Base-by-base conservation (phyloP, 2,797 vertebrate genomes). In the Crax fasciolata region DNA sequence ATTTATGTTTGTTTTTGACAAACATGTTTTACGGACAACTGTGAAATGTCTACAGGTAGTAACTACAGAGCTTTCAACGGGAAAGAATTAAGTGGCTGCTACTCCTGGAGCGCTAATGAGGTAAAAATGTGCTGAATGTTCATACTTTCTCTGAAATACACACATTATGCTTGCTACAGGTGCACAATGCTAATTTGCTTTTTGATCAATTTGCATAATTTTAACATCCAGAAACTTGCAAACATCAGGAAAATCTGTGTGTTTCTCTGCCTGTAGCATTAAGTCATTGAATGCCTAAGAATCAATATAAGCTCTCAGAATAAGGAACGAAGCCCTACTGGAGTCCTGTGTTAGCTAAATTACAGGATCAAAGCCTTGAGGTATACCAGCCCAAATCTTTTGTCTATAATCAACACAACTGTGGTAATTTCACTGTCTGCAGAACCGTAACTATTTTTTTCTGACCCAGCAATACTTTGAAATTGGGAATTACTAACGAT, bases 161-260 rank as follows among this genome's bases (percentile, higher is more conserved):
- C 78, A 66, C 88, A 91, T 90, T 95, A 75, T 76, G 71, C 81
- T 95, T 95, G 81, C 92, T 95, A 96, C 93, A 97, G 93, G 95
- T 97, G 84, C 79, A 94, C 77, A 88, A 93, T 93, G 86, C 62
- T 97, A 95, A 97, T 97, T 96, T 96, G 59, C 79, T 94, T 92
- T 97, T 97, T 68, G 86, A 62, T 85, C 79, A 63, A 88, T 97
- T 96, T 97, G 92, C 94, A 96, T 95, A 96, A 97, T 94, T 97
- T 95, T 81, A 91, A 91, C 82, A 84, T 94, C 84, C 71, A 76
- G 67, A 95, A 97, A 94, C 86, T 73, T 95, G 96, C 92, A 95
- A 95, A 88, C 91, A 94, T 95, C 92, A 85, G 89, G 86, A 93
- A 97, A 97, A 95, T 76, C 81, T 75, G 49, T 88, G 83, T 92